These are phyloP conservation scores for Balearica regulorum DNA, from an alignment of 2,797 vertebrate species.

Conservation along the genomic window DNA sequence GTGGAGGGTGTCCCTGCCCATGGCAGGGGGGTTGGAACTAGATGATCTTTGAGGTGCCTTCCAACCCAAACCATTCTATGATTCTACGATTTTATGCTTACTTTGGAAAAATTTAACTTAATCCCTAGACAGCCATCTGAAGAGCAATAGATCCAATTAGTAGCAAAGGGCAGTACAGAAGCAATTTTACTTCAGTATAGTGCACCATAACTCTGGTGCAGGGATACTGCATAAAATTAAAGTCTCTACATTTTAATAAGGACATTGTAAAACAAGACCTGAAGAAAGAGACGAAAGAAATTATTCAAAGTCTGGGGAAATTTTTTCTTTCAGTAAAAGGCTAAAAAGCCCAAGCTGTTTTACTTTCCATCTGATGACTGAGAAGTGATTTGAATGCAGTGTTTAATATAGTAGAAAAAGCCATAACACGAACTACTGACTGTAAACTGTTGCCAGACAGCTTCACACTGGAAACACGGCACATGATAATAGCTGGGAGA, in stretches of 20 bases:
- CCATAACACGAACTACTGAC: background rate
- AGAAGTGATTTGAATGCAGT: background rate
- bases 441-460: background rate
- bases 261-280: background rate
- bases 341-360: background rate
- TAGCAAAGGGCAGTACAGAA: background rate
- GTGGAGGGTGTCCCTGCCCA: background rate
- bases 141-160: background rate
- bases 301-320: background rate
- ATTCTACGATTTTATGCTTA: background rate
- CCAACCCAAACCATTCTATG: background rate
- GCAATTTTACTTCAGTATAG: background rate
- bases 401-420: background rate
- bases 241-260: background rate
- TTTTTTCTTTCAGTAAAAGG: background rate
- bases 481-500: background rate
- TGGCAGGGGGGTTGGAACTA: accelerated
- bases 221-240: background rate
- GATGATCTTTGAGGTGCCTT: background rate
- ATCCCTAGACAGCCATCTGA: background rate
- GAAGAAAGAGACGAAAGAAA: background rate
- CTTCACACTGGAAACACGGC: background rate
- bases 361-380: background rate
- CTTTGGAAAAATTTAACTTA: background rate
- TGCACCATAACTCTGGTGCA: background rate